A percentile compares a stretch with the other conserved stretches of the same genome.
These are phyloP conservation scores for Phalacrocorax aristotelis DNA, from an alignment of 2,113 vertebrate genomes.

Conservation along the genomic window DNA sequence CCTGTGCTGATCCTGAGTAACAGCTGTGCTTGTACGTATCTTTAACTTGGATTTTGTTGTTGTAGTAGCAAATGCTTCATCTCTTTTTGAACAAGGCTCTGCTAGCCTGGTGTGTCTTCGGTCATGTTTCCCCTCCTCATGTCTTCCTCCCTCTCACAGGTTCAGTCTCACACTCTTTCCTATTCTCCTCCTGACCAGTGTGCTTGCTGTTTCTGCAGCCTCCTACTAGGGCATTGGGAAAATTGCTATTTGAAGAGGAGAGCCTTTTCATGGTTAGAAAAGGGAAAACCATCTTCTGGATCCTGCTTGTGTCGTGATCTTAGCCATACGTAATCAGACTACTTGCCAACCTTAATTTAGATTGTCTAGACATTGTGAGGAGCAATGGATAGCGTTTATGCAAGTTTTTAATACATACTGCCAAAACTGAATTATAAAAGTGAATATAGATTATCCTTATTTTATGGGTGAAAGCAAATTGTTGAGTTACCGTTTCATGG, in stretches of 20 bases:
- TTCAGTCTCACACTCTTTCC: not conserved
- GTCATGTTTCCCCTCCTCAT: not conserved
- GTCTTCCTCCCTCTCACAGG: not conserved
- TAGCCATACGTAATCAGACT: not conserved
- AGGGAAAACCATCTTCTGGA: not conserved
- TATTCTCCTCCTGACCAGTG: not conserved
- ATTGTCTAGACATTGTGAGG: not conserved
- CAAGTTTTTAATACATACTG: not conserved
- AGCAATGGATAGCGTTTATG: not conserved
- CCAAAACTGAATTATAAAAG: not conserved
- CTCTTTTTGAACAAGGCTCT: not conserved
- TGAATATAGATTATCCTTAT: not conserved
- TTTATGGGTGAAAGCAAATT: not conserved
- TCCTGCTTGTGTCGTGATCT: not conserved
- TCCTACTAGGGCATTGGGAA: not conserved
- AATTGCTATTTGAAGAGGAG: not conserved
- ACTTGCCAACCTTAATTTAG: not conserved
- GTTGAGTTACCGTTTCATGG: not conserved
- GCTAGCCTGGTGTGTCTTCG: not conserved
- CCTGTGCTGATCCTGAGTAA: not conserved
- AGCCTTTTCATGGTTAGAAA: not conserved
- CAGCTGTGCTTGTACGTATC: not conserved
- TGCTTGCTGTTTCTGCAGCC: not conserved
- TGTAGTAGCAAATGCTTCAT: not conserved
- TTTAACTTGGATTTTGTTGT: not conserved